Base-by-base conservation (phyloP, 2,113 vertebrate genomes). In the Blennius ocellaris region DNA sequence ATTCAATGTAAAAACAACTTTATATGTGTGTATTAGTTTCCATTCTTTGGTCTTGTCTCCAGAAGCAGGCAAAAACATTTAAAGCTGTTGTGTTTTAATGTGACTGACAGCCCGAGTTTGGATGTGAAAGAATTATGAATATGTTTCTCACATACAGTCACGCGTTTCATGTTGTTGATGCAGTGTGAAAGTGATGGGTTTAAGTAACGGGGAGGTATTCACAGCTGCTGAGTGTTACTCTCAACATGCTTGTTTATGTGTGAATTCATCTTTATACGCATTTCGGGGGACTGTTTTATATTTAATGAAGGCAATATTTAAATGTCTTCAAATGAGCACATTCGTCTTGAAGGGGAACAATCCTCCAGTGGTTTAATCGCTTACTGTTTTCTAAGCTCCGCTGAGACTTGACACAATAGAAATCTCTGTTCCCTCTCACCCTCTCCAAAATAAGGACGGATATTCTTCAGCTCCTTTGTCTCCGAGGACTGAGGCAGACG, bases 301-400 rank as follows among this genome's bases (percentile, higher is more conserved):
- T 80, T 73, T 66, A 78, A 83, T 76, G 71, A 83, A 80, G 60
- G 61, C 43, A 50, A 65, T 76, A 81, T 83, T 87, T 70, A 76
- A 80, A 76, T 48, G 53, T 45, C 49, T 70, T 2, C 48, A 72
- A 65, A 81, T 37, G 2, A 64, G 56, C 30, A 1, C 39, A 30
- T 53, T 58, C 3, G 30, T 9, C 10, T 17, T 30, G 44, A 76
- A 66, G 60, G 60, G 51, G 30, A 73, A 53, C 11, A 56, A 61
- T 73, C 61, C 71, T 74, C 73, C 16, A 0, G 69, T 74, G 80
- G 68, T 84, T 80, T 74, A 80, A 76, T 83, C 64, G 43, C 61
- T 68, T 51, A 21, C 56, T 71, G 62, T 83, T 57, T 64, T 88
- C 84, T 72, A 59, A 71, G 50, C 73, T 66, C 56, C 16, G 12